These are phyloP conservation scores for Pheosia tremula DNA, from an alignment of 2,888 invertebrate genomes.

Conservation along the genomic window DNA sequence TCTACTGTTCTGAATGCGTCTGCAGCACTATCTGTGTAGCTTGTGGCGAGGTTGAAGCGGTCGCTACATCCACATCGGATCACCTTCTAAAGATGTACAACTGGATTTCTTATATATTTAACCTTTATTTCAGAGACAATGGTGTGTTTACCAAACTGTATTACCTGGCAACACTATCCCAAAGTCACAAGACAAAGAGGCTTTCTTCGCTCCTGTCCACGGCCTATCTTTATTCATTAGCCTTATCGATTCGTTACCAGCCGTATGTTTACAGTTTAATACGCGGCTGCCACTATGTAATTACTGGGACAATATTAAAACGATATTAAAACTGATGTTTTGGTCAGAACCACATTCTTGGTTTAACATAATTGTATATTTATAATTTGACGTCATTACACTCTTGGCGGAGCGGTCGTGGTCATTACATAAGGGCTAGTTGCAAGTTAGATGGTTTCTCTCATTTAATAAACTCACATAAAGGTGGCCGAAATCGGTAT, in stretches of 20 bases:
- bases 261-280: slow-evolving; percentile 60
- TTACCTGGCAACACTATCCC: slow-evolving; percentile 2
- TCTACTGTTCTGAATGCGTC: too few species aligned
- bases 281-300: slow-evolving; percentile 59
- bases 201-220: slow-evolving; percentile 34
- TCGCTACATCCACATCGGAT: too few species aligned
- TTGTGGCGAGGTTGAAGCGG: too few species aligned
- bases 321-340: slow-evolving; percentile 33
- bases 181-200: slow-evolving; percentile 54
- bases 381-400: background rate
- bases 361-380: background rate
- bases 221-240: slow-evolving; percentile 69
- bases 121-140: background rate
- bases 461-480: too few species aligned
- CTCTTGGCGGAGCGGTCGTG: too few species aligned
- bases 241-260: slow-evolving; percentile 69
- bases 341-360: background rate
- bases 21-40: too few species aligned
- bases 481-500: too few species aligned
- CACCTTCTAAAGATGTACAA: too few species aligned
- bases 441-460: background rate
- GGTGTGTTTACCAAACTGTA: background rate
- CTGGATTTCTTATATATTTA: too few species aligned
- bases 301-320: slow-evolving; percentile 44
- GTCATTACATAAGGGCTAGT: background rate